A percentile compares a stretch with the other conserved stretches of the same genome.
These are phyloP conservation scores for Pteronura brasiliensis DNA, from an alignment of 2,113 vertebrate genomes.

Conservation along the genomic window DNA sequence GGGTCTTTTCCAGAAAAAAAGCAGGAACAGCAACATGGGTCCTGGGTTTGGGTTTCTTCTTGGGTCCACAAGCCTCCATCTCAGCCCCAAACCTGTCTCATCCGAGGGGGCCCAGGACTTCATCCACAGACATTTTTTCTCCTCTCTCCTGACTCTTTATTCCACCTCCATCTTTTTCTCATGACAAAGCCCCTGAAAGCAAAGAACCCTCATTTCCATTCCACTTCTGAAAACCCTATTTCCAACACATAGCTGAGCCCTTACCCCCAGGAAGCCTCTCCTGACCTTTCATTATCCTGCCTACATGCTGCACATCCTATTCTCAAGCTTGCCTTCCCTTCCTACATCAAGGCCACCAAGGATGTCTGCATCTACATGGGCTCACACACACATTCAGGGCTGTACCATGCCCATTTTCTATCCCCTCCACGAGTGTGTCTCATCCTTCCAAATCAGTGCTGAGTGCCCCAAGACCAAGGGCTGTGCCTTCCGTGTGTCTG, in stretches of 20 bases:
- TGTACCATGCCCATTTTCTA: fast-evolving
- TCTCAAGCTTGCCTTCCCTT: not conserved
- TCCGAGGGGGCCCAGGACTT: not conserved
- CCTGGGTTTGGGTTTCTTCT: not conserved
- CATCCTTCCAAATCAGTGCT: not conserved
- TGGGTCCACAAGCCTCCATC: not conserved
- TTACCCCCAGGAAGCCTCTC: not conserved
- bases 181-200: not conserved
- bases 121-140: not conserved
- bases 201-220: not conserved
- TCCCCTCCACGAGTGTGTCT: not conserved
- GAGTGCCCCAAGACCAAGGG: not conserved
- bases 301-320: not conserved
- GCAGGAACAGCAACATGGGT: not conserved
- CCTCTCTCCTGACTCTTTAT: not conserved
- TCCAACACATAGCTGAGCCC: not conserved
- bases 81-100: not conserved
- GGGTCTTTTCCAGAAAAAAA: not conserved
- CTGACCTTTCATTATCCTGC: not conserved
- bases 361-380: too few relatives aligned
- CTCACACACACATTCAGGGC: not conserved
- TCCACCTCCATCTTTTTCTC: not conserved
- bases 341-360: not conserved
- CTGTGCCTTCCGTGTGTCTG: not conserved
- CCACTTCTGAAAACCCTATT: not conserved